A percentile compares a stretch with the other conserved stretches of the same genome.
phyloP scores from a whole-genome alignment of 2,113 vertebrate genomes.

The Rhizomys pruinosus region DNA sequence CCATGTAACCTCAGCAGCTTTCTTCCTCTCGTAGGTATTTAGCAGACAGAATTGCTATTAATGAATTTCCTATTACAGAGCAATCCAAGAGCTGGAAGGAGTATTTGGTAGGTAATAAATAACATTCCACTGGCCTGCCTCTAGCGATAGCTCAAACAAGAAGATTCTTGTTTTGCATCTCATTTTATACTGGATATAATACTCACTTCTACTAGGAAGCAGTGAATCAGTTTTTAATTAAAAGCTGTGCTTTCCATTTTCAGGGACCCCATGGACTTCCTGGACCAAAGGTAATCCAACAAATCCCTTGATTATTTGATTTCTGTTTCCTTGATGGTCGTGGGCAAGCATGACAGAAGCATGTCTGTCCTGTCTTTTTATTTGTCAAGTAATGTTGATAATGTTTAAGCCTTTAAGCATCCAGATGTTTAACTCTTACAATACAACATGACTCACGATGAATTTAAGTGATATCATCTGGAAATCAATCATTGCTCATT shows the following conservation, averaged over 20 bases:
- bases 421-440: constrained; percentile 74
- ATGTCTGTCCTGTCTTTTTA: constrained; percentile 81
- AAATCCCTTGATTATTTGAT: constrained; percentile 55
- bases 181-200: constrained; percentile 31
- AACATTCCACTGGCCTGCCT: background rate
- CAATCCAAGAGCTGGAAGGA: background rate
- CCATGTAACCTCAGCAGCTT: background rate
- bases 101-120: constrained; percentile 1
- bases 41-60: constrained; percentile 55
- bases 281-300: constrained; percentile 94
- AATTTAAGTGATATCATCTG: constrained; percentile 51
- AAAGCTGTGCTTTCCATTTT: constrained; percentile 82
- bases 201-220: constrained; percentile 53
- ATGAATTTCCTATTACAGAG: constrained; percentile 25
- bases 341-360: constrained; percentile 79
- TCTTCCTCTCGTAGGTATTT: background rate
- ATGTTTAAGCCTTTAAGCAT: constrained; percentile 90
- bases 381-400: constrained; percentile 79
- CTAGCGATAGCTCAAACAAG: background rate
- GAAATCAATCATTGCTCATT: constrained; percentile 48
- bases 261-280: constrained; percentile 98
- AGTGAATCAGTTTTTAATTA: constrained; percentile 61
- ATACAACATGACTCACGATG: constrained; percentile 23
- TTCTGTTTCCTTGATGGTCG: constrained; percentile 78
- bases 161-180: constrained; percentile 38